Evolutionary conservation across 37 sponge, comb jelly and placozoan genomes (phyloP).

Genomic region (Hormiphora californensis): DNA sequence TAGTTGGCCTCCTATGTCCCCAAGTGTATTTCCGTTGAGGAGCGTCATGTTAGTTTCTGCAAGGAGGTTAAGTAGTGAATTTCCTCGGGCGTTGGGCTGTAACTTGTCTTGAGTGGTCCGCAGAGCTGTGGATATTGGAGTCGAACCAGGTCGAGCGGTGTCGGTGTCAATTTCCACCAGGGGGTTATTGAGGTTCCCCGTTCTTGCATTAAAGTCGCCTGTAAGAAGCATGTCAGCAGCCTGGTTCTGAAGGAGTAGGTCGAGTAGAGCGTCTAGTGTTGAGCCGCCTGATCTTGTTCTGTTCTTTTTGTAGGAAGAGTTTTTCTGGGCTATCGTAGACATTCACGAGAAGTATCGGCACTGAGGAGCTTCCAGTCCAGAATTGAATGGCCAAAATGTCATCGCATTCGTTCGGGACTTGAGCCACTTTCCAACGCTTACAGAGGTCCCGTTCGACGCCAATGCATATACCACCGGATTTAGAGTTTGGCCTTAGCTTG

Average conservation of each 20-base stretch:
- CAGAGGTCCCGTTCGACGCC: background rate
- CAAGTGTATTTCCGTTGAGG: background rate
- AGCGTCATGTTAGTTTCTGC: background rate
- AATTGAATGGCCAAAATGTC: background rate
- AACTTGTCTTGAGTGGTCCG: background rate
- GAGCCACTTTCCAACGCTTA: background rate
- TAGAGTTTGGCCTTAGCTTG: background rate
- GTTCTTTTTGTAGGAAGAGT: constrained; percentile 6
- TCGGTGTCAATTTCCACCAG: background rate
- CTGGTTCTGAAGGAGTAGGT: background rate
- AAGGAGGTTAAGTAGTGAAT: background rate
- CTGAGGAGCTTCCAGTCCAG: no score
- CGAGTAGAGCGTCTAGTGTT: background rate
- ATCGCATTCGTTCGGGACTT: background rate
- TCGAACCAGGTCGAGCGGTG: background rate
- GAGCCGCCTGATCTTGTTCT: background rate
- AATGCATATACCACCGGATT: constrained; percentile 16
- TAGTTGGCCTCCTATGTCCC: background rate
- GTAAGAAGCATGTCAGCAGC: background rate
- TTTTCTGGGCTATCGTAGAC: constrained; percentile 31
- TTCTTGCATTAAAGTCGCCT: background rate
- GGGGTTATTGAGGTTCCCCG: no score
- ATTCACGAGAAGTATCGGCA: background rate
- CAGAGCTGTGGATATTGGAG: background rate
- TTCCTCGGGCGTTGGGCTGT: background rate